Percentiles rank a stretch among this genome's conserved stretches.
Evolutionary conservation across 2,888 invertebrate species (phyloP).

Genomic region (Drosophila setosimentum): DNA sequence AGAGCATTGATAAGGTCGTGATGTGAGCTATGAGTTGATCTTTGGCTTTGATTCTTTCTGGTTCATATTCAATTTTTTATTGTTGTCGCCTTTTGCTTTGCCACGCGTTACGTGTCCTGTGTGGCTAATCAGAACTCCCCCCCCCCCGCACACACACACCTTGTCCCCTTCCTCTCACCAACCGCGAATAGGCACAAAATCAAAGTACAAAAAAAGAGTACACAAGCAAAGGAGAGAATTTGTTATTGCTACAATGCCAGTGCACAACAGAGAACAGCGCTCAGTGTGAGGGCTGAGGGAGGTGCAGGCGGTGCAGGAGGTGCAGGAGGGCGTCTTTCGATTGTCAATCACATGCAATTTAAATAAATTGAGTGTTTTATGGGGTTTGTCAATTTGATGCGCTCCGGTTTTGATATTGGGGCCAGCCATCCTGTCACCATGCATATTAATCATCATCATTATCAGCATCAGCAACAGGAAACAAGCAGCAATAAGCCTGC

Average conservation of each 20-base stretch:
- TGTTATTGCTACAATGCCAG: slow-evolving; percentile 53
- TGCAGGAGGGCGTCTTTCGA: slow-evolving; percentile 38
- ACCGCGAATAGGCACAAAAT: slow-evolving; percentile 12
- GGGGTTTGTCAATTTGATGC: slow-evolving; percentile 79
- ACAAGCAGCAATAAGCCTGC: not conserved
- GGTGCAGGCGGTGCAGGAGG: not conserved
- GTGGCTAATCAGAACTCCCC: slow-evolving; percentile 68
- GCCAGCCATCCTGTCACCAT: slow-evolving; percentile 29
- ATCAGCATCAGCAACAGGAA: slow-evolving; percentile 6
- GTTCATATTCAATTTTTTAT: slow-evolving; percentile 79
- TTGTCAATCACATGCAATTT: slow-evolving; percentile 82
- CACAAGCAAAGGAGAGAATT: slow-evolving; percentile 49
- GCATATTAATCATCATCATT: slow-evolving; percentile 56
- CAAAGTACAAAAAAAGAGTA: slow-evolving; percentile 9
- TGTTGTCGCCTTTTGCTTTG: slow-evolving; percentile 64
- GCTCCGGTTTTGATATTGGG: slow-evolving; percentile 7
- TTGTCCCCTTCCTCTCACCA: not conserved
- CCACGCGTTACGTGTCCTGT: slow-evolving; percentile 73
- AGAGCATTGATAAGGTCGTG: slow-evolving; percentile 28
- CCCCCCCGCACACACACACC: too few relatives aligned
- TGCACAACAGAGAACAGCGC: slow-evolving; percentile 10
- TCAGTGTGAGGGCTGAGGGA: not conserved
- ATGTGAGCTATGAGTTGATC: slow-evolving; percentile 1
- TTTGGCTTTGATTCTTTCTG: slow-evolving; percentile 39
- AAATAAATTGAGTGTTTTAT: slow-evolving; percentile 82